Evolutionary conservation across 2,888 invertebrate species (phyloP).

Genomic region (Catocala sponsa): DNA sequence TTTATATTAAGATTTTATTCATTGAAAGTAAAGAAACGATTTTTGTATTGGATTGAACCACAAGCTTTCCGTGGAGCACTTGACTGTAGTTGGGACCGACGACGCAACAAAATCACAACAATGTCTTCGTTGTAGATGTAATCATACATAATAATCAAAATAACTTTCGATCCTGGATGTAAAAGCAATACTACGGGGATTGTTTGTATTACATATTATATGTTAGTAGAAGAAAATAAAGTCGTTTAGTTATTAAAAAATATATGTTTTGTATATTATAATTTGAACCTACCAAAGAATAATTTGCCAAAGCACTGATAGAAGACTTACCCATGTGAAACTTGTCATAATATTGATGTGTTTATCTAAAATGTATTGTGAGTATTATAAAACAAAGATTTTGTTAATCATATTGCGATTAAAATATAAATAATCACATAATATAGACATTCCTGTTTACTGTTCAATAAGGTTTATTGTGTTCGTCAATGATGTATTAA

Average conservation of each 20-base stretch:
- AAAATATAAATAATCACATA: background rate
- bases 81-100: slow-evolving; percentile 23
- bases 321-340: background rate
- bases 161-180: slow-evolving; percentile 9
- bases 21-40: background rate
- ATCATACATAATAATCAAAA: slow-evolving; percentile 14
- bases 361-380: too few species aligned
- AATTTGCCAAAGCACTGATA: slow-evolving; percentile 9
- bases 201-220: background rate
- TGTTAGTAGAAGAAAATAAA: too few species aligned
- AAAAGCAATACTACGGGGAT: slow-evolving; percentile 8
- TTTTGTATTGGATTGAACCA: slow-evolving; percentile 9
- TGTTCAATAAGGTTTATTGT: background rate
- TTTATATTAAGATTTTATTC: background rate
- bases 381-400: too few species aligned
- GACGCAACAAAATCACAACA: slow-evolving; percentile 38
- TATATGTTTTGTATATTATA: background rate
- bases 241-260: too few species aligned
- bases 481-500: slow-evolving; percentile 1
- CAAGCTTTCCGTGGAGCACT: slow-evolving; percentile 16
- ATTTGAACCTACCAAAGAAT: slow-evolving; percentile 18
- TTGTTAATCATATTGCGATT: too few species aligned
- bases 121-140: slow-evolving; percentile 37
- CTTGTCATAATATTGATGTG: background rate
- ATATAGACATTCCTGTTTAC: background rate